A percentile compares a stretch with the other conserved stretches of the same genome.
phyloP scores from a whole-genome alignment of 2,113 vertebrate genomes.

The Apodemus speciosus region DNA sequence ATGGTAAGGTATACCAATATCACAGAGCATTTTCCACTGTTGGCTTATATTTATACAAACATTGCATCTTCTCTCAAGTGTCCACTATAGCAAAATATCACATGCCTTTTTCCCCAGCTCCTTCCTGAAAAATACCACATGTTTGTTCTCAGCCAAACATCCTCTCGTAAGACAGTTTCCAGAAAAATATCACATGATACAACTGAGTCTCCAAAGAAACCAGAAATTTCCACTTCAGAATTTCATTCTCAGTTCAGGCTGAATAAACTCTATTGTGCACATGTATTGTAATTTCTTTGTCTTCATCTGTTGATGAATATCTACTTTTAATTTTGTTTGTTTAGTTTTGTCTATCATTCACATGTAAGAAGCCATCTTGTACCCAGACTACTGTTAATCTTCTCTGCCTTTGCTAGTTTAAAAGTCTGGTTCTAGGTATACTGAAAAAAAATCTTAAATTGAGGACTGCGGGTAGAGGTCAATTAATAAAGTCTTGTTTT shows the following conservation, averaged over 20 bases:
- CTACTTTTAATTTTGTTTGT: neutral
- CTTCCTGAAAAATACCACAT: no score
- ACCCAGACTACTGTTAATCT: neutral
- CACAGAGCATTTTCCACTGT: no score
- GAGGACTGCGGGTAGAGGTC: neutral
- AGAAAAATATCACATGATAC: no score
- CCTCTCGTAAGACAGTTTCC: no score
- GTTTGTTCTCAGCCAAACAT: no score
- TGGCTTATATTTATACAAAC: no score
- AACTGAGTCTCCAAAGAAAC: no score
- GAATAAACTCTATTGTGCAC: neutral
- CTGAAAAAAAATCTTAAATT: neutral
- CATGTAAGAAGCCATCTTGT: neutral
- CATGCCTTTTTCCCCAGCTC: no score
- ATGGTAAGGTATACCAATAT: no score
- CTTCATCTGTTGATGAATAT: neutral
- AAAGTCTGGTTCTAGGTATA: neutral
- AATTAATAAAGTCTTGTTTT: neutral
- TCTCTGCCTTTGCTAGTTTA: neutral
- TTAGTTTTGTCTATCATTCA: neutral
- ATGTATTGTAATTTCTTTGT: neutral
- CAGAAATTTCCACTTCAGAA: no score
- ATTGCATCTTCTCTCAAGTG: no score
- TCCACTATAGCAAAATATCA: no score
- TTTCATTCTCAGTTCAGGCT: neutral